Evolutionary conservation across 2,797 vertebrate species (phyloP), one percentile per base, ranked within the genome.

Genomic region (Kryptolebias ocellatus): DNA sequence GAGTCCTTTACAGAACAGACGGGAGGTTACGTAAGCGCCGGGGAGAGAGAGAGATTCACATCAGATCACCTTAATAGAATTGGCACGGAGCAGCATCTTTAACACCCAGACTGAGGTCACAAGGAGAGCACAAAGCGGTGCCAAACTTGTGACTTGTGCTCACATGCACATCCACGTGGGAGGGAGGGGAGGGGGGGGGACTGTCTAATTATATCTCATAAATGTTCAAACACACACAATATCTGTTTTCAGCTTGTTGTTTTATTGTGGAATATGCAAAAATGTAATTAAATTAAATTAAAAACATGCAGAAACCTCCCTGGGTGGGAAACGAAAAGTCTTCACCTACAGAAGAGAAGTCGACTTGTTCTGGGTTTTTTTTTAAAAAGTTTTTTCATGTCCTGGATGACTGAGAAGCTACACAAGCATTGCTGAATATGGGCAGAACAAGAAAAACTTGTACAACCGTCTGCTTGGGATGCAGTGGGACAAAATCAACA

Each of bases 1-100:
- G 7, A 6, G 17, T 57, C n/a, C n/a, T 14, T 27, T 20, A 20
- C 34, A 5, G 45, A 60, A 70, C 49, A 37, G 37, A 16, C 46
- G 27, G 20, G 46, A 50, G 60, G 51, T 83, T 84, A 87, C 53
- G 46, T 54, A 79, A 85, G 53, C 34, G 54, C 29, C n/a, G 49
- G 53, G 77, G 67, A 64, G 20, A 24, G 20, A 24, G 20, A 24
- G 20, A 24, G 37, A 64, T 8, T 61, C 64, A 73, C 37, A 44
- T 76, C 78, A 67, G 60, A 64, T 31, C 15, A 62, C 67, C 58
- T 79, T 73, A 89, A 80, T 68, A 77, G 71, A 39, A 44, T 37
- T 84, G 78, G 82, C 74, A 78, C 20, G 18, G 62, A 63, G 69
- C 78, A 66, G 84, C 77, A 74, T 75, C 63, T 60, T 64, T 83